phyloP scores from a whole-genome alignment of 2,797 vertebrate genomes.

The Neosilurus hyrtlii region DNA sequence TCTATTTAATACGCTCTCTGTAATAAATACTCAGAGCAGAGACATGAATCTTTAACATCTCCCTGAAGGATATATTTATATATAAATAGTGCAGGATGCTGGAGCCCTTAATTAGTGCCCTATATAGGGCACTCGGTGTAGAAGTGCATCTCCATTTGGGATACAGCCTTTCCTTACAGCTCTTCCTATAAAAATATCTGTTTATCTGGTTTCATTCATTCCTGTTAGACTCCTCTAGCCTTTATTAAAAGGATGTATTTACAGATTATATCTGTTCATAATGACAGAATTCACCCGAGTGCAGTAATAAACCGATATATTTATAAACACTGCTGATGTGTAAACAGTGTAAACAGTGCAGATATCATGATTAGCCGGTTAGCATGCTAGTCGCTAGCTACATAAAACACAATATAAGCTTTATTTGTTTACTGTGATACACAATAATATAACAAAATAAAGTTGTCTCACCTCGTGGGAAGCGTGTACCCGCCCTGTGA shows the following conservation, averaged over 20 bases:
- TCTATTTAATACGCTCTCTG: too few species aligned
- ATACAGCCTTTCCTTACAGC: background rate
- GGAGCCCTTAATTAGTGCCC: background rate
- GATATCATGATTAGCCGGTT: background rate
- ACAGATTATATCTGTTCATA: background rate
- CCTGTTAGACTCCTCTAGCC: too few species aligned
- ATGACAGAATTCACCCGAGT: background rate
- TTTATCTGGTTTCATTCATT: background rate
- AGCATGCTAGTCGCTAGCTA: background rate
- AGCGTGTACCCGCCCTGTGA: background rate
- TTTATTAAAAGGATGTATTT: background rate
- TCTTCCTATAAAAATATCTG: background rate
- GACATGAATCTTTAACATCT: too few species aligned
- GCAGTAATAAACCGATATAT: background rate
- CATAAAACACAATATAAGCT: background rate
- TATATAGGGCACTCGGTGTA: background rate
- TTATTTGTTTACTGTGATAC: background rate
- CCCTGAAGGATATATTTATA: too few species aligned
- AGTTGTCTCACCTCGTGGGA: background rate
- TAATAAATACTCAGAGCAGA: too few species aligned
- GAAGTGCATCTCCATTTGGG: background rate
- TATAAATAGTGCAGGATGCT: background rate
- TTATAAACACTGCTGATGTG: background rate
- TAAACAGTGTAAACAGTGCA: background rate
- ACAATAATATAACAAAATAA: background rate